Evolutionary conservation across 2,888 invertebrate genomes (phyloP).

Genomic region (Pseudococcus jackbeardsleyi): DNA sequence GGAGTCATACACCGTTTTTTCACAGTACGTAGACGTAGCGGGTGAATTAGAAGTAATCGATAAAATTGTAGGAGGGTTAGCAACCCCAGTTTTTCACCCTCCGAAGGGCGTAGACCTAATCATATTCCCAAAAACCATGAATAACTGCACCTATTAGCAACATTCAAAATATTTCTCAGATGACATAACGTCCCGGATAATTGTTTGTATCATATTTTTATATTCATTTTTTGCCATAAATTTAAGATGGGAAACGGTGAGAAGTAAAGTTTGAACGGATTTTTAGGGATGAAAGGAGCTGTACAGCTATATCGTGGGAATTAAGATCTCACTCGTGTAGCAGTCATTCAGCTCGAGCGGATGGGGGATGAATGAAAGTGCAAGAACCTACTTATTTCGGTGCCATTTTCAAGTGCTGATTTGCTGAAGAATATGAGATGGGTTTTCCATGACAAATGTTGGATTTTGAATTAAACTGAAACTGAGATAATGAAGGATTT

Average conservation of each 20-base stretch:
- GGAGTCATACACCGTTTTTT: slow-evolving; percentile 51
- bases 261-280: neutral
- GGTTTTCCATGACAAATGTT: too few species aligned
- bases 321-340: too few species aligned
- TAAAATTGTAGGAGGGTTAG: slow-evolving; percentile 56
- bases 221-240: neutral
- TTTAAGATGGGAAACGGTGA: neutral
- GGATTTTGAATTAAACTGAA: too few species aligned
- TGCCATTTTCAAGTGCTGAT: too few species aligned
- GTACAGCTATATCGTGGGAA: neutral
- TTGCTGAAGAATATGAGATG: too few species aligned
- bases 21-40: slow-evolving; percentile 27
- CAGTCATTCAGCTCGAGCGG: neutral
- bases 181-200: neutral
- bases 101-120: slow-evolving; percentile 64
- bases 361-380: neutral
- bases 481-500: too few species aligned
- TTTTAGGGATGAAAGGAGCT: neutral
- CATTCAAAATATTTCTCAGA: slow-evolving; percentile 47
- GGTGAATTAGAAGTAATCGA: slow-evolving; percentile 60
- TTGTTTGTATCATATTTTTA: neutral
- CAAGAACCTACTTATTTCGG: neutral
- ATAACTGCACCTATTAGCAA: slow-evolving; percentile 56
- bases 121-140: slow-evolving; percentile 61
- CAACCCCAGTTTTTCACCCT: slow-evolving; percentile 64